Evolutionary conservation across 2,888 invertebrate genomes (phyloP), one percentile per base, ranked within the genome.

Genomic region (Cryptocephalus primarius): DNA sequence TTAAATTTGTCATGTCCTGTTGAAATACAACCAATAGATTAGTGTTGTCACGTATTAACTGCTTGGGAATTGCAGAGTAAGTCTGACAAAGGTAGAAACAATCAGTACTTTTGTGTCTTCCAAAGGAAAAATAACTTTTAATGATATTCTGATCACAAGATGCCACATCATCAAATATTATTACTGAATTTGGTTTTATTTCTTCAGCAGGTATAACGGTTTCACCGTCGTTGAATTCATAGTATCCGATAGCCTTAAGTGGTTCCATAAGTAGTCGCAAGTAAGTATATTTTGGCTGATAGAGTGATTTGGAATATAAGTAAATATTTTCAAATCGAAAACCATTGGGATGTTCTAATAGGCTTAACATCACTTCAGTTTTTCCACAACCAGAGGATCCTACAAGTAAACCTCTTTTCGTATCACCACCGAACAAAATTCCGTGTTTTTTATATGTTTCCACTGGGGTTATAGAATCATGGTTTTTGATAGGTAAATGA

Each of bases 81-180:
- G 50, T 48, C 36, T 50, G 46, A 38, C 46, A 44, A 36, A 44
- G 41, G 48, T 48, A 48, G 41, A 48, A 49, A 40, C 47, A 47
- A 32, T 47, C 45, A 14, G 43, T 50, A 11, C 34, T 36, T 39
- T 43, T 50, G 36, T 50, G 50, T 1, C 47, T 42, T 33, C 45
- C 47, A 11, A 50, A 47, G 46, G 41, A 43, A 43, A 46, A 50
- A 42, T 43, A 48, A 34, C 32, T 40, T 41, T 43, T 38, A n/a
- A 48, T 48, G 13, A 48, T 33, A 33, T 45, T 48, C 41, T 50
- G 44, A 33, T 43, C 43, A 31, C 44, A 46, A 4, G 34, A 45
- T 9, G 39, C 40, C 9, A 48, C 33, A 43, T 49, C 49, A 32
- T 46, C 44, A 39, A 46, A 49, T 34, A 46, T 46, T 22, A 44